Evolutionary conservation across 2,113 vertebrate species (phyloP).

Genomic region (Centropristis striata): DNA sequence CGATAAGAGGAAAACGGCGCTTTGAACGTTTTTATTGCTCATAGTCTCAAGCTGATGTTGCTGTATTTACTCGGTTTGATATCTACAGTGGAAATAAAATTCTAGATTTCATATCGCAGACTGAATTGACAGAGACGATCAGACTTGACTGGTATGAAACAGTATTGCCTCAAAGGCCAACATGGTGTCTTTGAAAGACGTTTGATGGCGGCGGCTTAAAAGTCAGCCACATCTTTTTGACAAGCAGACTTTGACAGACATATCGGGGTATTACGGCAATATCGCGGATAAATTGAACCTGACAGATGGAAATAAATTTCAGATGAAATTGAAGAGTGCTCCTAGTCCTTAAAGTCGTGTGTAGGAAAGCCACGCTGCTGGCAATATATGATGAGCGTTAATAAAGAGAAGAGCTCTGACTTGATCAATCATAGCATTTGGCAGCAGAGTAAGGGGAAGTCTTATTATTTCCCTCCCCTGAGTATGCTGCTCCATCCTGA

Average conservation of each 20-base stretch:
- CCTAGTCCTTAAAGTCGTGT: conserved; percentile 50
- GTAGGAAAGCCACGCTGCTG: conserved; percentile 44
- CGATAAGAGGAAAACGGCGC: conserved; percentile 17
- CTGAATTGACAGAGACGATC: conserved; percentile 43
- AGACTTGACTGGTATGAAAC: conserved; percentile 33
- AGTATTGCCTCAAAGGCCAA: conserved; percentile 57
- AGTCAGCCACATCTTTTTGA: conserved; percentile 45
- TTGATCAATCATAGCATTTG: conserved; percentile 79
- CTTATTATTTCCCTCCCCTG: conserved; percentile 73
- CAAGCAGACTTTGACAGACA: conserved; percentile 52
- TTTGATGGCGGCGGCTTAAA: conserved; percentile 51
- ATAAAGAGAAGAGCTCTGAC: conserved; percentile 75
- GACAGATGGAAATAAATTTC: conserved; percentile 62
- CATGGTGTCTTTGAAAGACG: conserved; percentile 43
- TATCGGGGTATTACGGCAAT: conserved; percentile 27
- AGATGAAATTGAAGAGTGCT: conserved; percentile 48
- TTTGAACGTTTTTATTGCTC: conserved; percentile 36
- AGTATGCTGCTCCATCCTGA: conserved; percentile 52
- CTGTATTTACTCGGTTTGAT: conserved; percentile 28
- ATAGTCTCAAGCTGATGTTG: conserved; percentile 11
- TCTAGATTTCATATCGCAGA: conserved; percentile 1
- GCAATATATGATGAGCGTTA: conserved; percentile 54
- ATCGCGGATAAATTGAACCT: conserved; percentile 39
- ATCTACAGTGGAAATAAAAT: conserved; percentile 37
- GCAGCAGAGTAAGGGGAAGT: conserved; percentile 51